Base-by-base conservation (phyloP, 2,113 vertebrate genomes). In the Centropus unirufus region DNA sequence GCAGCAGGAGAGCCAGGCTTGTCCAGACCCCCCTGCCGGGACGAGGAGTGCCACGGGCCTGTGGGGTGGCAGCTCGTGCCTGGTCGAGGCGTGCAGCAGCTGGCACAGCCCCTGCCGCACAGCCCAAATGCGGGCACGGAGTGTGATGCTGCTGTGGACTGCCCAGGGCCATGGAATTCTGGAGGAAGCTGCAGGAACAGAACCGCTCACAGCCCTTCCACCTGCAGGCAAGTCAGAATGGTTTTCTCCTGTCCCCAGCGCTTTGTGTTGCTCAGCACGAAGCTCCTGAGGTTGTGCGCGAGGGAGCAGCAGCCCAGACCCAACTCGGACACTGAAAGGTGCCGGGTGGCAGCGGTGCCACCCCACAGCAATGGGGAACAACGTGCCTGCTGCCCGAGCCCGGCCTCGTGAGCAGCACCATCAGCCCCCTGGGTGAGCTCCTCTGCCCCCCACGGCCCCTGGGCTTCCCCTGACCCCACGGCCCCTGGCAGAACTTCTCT, bases 181-280 rank as follows among this genome's bases (percentile, higher is more conserved):
- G 77, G 87, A 92, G 46, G 77, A 87, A 83, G 51, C 62, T 89
- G 59, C 92, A 83, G 78, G 69, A 87, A 77, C 82, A 75, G 59
- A 90, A 67, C 42, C 80, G 72, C 66, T 73, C 36, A 18, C 58
- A n/a, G 47, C 42, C 62, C 89, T 72, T 76, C 32, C 39, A 85
- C 52, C 40, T 44, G 82, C 49, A 55, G 44, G 42, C 22, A 91
- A 59, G 59, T 34, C 61, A 57, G 51, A 66, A 39, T 34, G 69
- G 0, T 67, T 84, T 90, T 72, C 40, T 79, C 30, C 2, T 14
- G 12, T 93, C 73, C 30, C 23, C 34, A 52, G 32, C 22, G 17
- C 67, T 92, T 88, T 72, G 0, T 6, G 22, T 82, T 78, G 85
- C 47, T 73, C 54, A 86, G 72, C 76, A 69, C 49, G 76, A 79